Percentiles rank a stretch among this genome's conserved stretches.
These are phyloP conservation scores for Dolomedes plantarius DNA, from an alignment of 2,888 invertebrate species.

Conservation along the genomic window DNA sequence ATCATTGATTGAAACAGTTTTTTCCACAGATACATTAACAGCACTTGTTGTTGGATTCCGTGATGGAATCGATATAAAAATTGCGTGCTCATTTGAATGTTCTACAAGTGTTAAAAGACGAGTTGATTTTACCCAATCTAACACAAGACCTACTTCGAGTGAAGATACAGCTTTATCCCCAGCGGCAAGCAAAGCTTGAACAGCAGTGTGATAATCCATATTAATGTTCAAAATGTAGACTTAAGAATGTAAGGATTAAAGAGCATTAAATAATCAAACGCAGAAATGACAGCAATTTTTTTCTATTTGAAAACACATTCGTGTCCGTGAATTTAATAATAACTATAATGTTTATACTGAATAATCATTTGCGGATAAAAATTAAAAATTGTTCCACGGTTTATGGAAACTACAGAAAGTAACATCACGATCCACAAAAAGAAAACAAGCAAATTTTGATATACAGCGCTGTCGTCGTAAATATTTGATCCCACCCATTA, in stretches of 20 bases:
- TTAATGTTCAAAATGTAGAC: not conserved
- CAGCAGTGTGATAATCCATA: conserved; percentile 41
- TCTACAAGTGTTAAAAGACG: conserved; percentile 81
- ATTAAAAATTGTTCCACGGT: not conserved
- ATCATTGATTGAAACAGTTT: conserved; percentile 87
- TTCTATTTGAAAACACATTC: not conserved
- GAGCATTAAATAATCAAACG: too few species aligned
- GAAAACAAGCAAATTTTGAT: not conserved
- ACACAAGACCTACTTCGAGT: conserved; percentile 78
- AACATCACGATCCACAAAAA: not conserved
- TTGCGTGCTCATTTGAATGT: conserved; percentile 79
- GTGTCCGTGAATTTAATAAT: too few species aligned
- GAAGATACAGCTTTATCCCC: conserved; percentile 51
- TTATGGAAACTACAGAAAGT: not conserved
- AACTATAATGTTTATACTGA: not conserved
- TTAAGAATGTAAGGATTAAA: not conserved
- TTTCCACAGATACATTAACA: conserved; percentile 85
- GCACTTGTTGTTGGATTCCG: conserved; percentile 72
- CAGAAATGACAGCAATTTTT: too few species aligned
- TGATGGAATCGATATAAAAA: conserved; percentile 61
- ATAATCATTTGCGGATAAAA: not conserved
- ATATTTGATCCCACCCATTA: conserved; percentile 22
- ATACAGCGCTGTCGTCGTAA: conserved; percentile 7
- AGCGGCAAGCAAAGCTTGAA: conserved; percentile 50
- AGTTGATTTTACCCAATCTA: conserved; percentile 78